These are phyloP conservation scores for Nesoenas mayeri DNA, from an alignment of 2,113 vertebrate genomes.

Conservation along the genomic window DNA sequence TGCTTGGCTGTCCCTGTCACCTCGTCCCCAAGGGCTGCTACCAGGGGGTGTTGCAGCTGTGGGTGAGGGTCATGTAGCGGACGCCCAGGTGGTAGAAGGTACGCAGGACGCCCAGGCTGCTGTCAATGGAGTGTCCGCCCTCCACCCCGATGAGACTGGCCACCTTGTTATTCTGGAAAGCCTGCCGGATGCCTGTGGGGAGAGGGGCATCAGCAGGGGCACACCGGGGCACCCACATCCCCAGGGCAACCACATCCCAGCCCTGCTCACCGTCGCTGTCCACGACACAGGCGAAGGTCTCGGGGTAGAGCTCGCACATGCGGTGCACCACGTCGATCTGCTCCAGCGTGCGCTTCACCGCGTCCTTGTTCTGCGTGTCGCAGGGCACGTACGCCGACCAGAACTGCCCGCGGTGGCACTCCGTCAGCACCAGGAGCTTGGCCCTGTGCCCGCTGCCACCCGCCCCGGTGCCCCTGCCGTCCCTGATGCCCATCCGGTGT, in stretches of 20 bases:
- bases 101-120: constrained; percentile 87
- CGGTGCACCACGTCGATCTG: constrained; percentile 92
- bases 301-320: constrained; percentile 85
- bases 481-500: no score
- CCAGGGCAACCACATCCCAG: accelerated
- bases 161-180: constrained; percentile 74
- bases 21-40: constrained; percentile 20
- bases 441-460: accelerated
- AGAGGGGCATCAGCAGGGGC: accelerated
- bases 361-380: constrained; percentile 87
- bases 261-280: constrained; percentile 71
- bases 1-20: no score
- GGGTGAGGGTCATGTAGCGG: constrained; percentile 93
- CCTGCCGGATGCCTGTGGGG: constrained; percentile 74
- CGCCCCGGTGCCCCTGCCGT: accelerated
- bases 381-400: constrained; percentile 91
- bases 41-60: constrained; percentile 96
- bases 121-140: constrained; percentile 93
- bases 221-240: accelerated
- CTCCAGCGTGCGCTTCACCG: constrained; percentile 88
- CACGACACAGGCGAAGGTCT: constrained; percentile 79
- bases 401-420: constrained; percentile 73
- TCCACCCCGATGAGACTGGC: constrained; percentile 93
- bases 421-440: accelerated
- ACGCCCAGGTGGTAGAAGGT: constrained; percentile 87